Base-by-base conservation (phyloP, 2,113 vertebrate genomes). In the Pomatostomus ruficeps region DNA sequence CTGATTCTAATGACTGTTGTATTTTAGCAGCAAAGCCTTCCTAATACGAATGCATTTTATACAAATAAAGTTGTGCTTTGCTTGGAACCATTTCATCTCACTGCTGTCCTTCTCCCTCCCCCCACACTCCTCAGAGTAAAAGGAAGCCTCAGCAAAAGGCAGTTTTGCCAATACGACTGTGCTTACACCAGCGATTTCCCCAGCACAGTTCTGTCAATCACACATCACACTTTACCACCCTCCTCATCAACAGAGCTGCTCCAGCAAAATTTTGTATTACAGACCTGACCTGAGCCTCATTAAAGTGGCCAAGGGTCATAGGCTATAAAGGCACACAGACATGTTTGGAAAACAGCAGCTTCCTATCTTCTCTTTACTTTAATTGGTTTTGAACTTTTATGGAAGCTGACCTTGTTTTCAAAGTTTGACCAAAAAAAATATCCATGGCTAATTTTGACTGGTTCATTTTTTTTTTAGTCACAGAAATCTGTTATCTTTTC, bases 191-290 rank as follows among this genome's bases (percentile, higher is more conserved):
- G 93, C 74, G 0, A 87, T 94, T 96, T 93, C 66, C 85, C 26
- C 93, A 93, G 70, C 84, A 66, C 74, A 54, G 58, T 84, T 88
- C 89, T 95, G 93, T 95, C 93, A 95, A 54, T 95, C 91, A 93
- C 87, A 88, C 67, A 88, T 92, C 89, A 88, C 81, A 83, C 55
- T 94, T 89, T 71, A 93, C 83, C 61, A 88, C 65, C 65, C 68
- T 85, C 66, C 62, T 79, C 84, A 95, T 93, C 91, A 94, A 76
- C 89, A 91, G 31, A 85, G 81, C 91, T 95, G 81, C 70, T 89
- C 52, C 74, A 95, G 96, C 89, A 96, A 89, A 95, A 96, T 92
- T 94, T 91, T 87, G n/a, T 85, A 78, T 81, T 94, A 65, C 31
- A 89, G 78, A 55, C 24, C 55, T 95, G 91, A 95, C 83, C 94